Conservation (phyloP, 2,797 vertebrate genomes). For the Muscicapa striata region DNA sequence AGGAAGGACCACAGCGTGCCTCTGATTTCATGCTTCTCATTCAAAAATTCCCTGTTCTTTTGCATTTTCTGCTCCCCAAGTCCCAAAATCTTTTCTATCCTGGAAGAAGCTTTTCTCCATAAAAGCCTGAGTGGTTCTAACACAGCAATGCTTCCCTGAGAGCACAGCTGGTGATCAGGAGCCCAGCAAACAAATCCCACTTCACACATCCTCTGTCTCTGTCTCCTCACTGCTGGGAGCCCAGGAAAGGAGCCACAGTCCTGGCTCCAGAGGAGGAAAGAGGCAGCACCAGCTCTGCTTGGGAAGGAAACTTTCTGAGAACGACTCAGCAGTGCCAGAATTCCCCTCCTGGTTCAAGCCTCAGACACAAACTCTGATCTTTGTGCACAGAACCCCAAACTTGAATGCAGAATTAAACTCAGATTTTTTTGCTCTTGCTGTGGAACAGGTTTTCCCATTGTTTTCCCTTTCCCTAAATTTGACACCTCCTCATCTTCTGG, state of each 20-base stretch:
- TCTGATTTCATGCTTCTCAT: not conserved
- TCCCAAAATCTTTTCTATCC: not conserved
- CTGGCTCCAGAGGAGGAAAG: not conserved
- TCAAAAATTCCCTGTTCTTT: not conserved
- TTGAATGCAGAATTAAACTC: not conserved
- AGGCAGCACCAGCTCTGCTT: not conserved
- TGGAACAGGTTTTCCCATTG: not conserved
- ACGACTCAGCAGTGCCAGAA: not conserved
- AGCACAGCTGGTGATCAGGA: slow-evolving; percentile 4
- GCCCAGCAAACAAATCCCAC: not conserved
- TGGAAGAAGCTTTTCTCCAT: not conserved
- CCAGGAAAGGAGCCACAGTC: not conserved
- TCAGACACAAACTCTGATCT: not conserved
- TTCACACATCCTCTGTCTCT: not conserved
- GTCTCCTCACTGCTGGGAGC: not conserved
- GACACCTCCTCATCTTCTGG: not conserved
- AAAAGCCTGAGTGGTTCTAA: slow-evolving; percentile 18
- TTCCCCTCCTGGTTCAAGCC: not conserved
- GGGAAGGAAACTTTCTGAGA: not conserved
- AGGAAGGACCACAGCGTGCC: not conserved
- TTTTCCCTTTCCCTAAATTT: not conserved
- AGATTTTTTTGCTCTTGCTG: not conserved
- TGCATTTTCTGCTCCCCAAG: not conserved
- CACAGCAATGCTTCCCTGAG: slow-evolving; percentile 25
- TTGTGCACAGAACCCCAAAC: not conserved